Evolutionary conservation across 1,140 invertebrate species (phyloP).

Genomic region (Drosophila sproati): DNA sequence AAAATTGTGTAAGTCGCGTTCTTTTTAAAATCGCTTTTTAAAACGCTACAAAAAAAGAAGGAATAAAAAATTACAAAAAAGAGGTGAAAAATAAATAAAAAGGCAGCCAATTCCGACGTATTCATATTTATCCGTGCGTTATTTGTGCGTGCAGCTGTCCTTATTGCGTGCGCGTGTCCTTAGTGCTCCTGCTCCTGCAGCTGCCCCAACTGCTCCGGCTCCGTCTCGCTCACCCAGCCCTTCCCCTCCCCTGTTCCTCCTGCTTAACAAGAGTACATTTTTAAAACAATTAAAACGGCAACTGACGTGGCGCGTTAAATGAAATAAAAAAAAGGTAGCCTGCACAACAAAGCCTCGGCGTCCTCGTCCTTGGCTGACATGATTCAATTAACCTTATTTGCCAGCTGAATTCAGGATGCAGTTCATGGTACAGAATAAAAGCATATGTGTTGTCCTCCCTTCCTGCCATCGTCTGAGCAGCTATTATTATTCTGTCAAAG

Average conservation of each 20-base stretch:
- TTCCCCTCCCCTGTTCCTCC: not conserved
- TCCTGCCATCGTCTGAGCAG: too few relatives aligned
- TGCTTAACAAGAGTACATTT: conserved; percentile 32
- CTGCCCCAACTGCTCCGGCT: conserved; percentile 1
- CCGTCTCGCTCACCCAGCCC: conserved; percentile 1
- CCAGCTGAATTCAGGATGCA: conserved; percentile 21
- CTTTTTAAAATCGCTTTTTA: conserved; percentile 14
- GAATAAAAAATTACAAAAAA: too few relatives aligned
- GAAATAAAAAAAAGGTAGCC: conserved; percentile 10
- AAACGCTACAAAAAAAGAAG: not conserved
- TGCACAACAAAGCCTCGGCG: not conserved
- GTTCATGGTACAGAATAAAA: conserved; percentile 9
- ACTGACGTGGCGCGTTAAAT: conserved; percentile 17
- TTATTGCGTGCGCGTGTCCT: conserved; percentile 55
- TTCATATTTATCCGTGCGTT: conserved; percentile 17
- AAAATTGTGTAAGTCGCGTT: conserved; percentile 41
- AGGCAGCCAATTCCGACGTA: not conserved
- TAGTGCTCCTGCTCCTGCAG: conserved; percentile 23
- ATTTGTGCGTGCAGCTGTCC: conserved; percentile 26
- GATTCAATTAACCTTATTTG: conserved; percentile 37
- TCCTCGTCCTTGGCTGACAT: conserved; percentile 21
- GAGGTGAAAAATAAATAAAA: too few relatives aligned
- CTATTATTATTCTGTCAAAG: conserved; percentile 7
- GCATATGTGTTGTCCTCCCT: conserved; percentile 4
- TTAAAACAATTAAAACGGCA: conserved; percentile 65